These are phyloP conservation scores for Clarias macrocephalus DNA, from an alignment of 2,113 vertebrate genomes.

Conservation along the genomic window DNA sequence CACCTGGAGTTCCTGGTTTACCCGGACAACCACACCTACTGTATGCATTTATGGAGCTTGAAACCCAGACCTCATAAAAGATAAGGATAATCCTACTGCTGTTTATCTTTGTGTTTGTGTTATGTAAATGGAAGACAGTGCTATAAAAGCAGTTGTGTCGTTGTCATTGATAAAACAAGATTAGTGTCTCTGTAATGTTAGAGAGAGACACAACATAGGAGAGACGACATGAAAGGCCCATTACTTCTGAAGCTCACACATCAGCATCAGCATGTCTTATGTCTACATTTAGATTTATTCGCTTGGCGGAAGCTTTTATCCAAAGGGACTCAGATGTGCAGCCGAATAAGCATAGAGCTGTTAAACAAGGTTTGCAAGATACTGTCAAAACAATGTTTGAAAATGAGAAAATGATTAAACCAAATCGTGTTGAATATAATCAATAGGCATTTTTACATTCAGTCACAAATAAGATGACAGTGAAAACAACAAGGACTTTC, in stretches of 20 bases:
- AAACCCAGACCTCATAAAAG: background rate
- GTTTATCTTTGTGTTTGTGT: background rate
- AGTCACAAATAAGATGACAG: background rate
- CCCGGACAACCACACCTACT: background rate
- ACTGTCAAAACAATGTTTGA: background rate
- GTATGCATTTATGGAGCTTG: background rate
- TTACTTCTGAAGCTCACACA: conserved; percentile 7
- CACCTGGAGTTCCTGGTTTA: background rate
- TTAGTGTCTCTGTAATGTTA: conserved; percentile 8
- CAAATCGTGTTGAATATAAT: background rate
- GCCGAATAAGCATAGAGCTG: background rate
- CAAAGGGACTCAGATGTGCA: background rate
- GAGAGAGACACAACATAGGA: background rate
- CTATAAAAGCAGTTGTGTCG: background rate
- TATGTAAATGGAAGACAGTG: background rate
- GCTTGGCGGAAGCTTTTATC: conserved; percentile 13
- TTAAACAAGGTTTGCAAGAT: background rate
- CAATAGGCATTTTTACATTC: background rate
- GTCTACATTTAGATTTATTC: conserved; percentile 20
- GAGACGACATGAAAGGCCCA: background rate
- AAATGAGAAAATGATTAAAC: background rate
- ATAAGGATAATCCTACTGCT: background rate
- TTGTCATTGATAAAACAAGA: conserved; percentile 17
- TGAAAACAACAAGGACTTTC: background rate
- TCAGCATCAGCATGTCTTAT: conserved; percentile 9